Conservation (phyloP, 2,113 vertebrate species). For the Oreocharis arfaki region DNA sequence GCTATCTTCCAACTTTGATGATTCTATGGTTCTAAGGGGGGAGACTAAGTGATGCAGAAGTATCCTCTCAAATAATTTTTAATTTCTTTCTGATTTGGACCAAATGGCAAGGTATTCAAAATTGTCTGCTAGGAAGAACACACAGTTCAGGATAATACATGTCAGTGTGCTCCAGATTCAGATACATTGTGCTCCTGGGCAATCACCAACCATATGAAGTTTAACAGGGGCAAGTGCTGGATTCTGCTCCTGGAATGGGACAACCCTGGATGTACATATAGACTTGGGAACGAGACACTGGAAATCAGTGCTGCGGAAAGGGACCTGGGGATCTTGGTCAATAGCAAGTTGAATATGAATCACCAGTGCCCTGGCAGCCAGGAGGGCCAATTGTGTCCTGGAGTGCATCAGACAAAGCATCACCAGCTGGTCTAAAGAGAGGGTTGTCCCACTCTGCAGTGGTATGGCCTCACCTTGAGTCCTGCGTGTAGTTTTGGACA, state of each 20-base stretch:
- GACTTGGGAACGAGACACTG: neutral
- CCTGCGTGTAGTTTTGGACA: neutral
- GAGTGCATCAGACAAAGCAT: neutral
- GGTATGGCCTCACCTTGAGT: neutral
- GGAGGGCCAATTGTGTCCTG: neutral
- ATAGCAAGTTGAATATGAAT: neutral
- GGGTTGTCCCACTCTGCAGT: neutral
- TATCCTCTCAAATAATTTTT: neutral
- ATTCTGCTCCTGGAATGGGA: neutral
- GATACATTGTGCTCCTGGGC: neutral
- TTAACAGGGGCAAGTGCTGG: neutral
- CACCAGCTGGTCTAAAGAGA: neutral
- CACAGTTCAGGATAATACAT: neutral
- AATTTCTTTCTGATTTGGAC: neutral
- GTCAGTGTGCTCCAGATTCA: neutral
- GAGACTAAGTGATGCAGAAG: neutral
- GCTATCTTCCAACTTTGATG: neutral
- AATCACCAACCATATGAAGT: neutral
- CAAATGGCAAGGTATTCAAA: neutral
- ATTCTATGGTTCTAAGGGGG: neutral
- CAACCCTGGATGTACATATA: neutral
- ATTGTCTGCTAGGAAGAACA: neutral
- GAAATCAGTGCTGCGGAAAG: neutral
- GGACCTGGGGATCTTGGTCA: neutral
- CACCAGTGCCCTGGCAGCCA: neutral